phyloP scores from a whole-genome alignment of 1,140 invertebrate genomes.

The Drosophila dunni region DNA sequence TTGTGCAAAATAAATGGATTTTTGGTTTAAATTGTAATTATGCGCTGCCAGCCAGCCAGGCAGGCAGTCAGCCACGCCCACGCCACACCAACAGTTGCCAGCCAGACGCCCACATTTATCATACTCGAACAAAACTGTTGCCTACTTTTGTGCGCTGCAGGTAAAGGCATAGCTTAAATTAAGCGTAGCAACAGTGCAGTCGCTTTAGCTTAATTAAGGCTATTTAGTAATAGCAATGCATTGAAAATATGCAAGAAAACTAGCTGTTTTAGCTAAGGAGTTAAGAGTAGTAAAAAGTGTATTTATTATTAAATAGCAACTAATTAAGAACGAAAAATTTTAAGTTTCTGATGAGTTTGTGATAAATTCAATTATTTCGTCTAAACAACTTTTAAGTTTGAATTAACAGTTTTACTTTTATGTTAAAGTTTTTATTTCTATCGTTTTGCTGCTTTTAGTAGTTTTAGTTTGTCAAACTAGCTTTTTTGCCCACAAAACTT shows the following conservation, averaged over 20 bases:
- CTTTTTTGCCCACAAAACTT: background rate
- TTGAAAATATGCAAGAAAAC: no score
- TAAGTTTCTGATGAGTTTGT: no score
- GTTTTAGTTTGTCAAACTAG: background rate
- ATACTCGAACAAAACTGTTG: conserved; percentile 43
- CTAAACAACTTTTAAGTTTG: no score
- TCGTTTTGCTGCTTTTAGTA: no score
- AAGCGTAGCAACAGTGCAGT: conserved; percentile 17
- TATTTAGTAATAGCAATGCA: no score
- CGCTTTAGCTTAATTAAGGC: background rate
- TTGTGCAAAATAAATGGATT: conserved; percentile 81
- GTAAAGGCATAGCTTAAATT: conserved; percentile 49
- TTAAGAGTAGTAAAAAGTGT: no score
- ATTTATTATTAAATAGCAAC: no score
- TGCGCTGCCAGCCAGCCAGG: conserved; percentile 45
- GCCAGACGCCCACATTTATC: background rate
- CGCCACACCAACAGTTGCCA: background rate
- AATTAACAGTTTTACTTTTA: no score
- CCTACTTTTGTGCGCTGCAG: conserved; percentile 53
- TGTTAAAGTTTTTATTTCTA: no score
- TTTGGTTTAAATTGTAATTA: conserved; percentile 82
- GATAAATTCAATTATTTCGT: no score
- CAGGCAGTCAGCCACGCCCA: conserved; percentile 23
- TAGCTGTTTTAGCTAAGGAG: no score
- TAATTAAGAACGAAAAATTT: no score